A percentile compares a stretch with the other conserved stretches of the same genome.
Conservation (phyloP, 2,113 vertebrate genomes). For the Felis chaus region DNA sequence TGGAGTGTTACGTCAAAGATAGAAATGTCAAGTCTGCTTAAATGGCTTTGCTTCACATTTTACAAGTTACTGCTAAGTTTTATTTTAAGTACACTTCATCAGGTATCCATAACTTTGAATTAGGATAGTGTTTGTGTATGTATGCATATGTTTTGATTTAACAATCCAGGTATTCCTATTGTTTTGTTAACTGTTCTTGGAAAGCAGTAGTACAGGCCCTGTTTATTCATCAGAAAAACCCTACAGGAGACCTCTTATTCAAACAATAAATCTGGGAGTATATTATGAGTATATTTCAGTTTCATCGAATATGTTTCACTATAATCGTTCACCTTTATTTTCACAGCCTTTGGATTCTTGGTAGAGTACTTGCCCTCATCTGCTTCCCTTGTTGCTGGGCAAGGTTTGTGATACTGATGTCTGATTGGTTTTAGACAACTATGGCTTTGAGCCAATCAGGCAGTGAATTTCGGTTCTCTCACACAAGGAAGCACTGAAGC, state of each 20-base stretch:
- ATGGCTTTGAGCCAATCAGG: slow-evolving; percentile 74
- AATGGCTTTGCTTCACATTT: slow-evolving; percentile 43
- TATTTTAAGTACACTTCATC: slow-evolving; percentile 17
- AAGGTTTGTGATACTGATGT: background rate
- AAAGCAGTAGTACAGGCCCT: background rate
- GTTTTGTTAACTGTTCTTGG: slow-evolving; percentile 28
- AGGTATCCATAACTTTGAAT: background rate
- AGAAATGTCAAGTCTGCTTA: background rate
- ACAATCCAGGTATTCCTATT: background rate
- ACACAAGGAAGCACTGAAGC: slow-evolving; percentile 60
- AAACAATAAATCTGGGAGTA: background rate
- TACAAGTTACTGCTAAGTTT: slow-evolving; percentile 42
- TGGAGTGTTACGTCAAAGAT: background rate
- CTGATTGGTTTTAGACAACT: slow-evolving; percentile 74
- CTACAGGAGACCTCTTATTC: background rate
- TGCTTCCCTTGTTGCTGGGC: slow-evolving; percentile 81
- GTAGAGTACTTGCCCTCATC: slow-evolving; percentile 36
- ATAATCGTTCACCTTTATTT: slow-evolving; percentile 15
- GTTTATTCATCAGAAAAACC: slow-evolving; percentile 10
- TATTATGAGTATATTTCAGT: slow-evolving; percentile 27
- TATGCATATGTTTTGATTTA: slow-evolving; percentile 33
- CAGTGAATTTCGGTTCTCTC: slow-evolving; percentile 3
- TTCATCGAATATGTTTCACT: slow-evolving; percentile 36
- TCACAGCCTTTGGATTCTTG: background rate
- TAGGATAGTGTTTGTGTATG: background rate